Percentiles rank a stretch among this genome's conserved stretches.
Conservation (phyloP, 2,113 vertebrate genomes). For the Takifugu bimaculatus region DNA sequence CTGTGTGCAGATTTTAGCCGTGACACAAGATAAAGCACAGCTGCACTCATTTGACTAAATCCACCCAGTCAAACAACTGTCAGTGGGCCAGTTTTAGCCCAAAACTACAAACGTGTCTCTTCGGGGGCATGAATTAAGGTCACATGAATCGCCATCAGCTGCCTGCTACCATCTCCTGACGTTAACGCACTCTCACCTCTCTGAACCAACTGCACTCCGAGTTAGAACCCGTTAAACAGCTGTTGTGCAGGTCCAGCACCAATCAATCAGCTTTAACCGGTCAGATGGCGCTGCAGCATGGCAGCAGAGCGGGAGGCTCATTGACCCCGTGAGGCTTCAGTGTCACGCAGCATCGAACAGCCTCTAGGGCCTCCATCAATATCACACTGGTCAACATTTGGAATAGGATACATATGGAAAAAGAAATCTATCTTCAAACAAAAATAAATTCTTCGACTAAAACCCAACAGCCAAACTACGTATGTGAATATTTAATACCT, state of each 20-base stretch:
- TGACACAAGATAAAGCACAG: too few species aligned
- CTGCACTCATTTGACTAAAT: too few species aligned
- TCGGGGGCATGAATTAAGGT: too few species aligned
- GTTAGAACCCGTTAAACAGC: neutral
- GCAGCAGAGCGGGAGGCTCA: conserved; percentile 4
- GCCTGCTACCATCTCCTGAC: neutral
- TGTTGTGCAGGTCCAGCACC: conserved; percentile 9
- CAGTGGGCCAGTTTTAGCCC: neutral
- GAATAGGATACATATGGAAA: neutral
- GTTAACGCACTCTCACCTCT: conserved; percentile 4
- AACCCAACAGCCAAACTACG: too few species aligned
- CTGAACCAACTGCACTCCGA: conserved; percentile 4
- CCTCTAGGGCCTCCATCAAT: conserved; percentile 24
- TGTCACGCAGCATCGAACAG: conserved; percentile 10
- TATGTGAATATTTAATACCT: too few species aligned
- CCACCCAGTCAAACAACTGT: neutral
- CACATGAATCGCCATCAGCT: neutral
- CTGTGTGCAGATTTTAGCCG: too few species aligned
- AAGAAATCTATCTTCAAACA: neutral
- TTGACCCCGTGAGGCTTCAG: conserved; percentile 24
- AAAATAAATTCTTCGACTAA: neutral
- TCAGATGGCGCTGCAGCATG: neutral
- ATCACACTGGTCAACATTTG: neutral
- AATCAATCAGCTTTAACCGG: conserved; percentile 24
- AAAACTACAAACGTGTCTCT: too few species aligned